phyloP scores from a whole-genome alignment of 2,797 vertebrate species.

The Sebastes trivittatus region DNA sequence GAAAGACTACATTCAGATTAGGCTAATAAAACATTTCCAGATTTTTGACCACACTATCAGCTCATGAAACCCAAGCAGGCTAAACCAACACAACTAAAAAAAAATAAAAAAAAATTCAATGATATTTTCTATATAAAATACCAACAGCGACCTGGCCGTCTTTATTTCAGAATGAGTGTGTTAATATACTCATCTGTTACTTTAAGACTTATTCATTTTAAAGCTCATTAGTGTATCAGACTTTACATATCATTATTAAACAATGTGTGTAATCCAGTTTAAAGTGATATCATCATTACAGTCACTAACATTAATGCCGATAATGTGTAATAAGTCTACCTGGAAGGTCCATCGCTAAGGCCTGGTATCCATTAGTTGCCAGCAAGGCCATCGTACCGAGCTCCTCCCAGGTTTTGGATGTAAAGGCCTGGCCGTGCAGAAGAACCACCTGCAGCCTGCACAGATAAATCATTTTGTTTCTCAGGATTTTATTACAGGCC shows the following conservation, averaged over 20 bases:
- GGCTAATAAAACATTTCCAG: not conserved
- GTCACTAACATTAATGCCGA: not conserved
- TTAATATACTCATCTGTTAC: not conserved
- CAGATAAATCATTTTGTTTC: not conserved
- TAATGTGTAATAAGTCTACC: constrained; percentile 77
- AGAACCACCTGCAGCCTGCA: constrained; percentile 89
- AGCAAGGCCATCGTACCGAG: constrained; percentile 91
- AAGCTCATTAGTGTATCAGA: not conserved
- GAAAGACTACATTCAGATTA: not conserved
- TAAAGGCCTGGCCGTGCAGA: constrained; percentile 94
- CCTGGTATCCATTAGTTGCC: constrained; percentile 88
- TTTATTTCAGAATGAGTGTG: not conserved
- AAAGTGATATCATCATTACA: not conserved
- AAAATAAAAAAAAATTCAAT: not conserved
- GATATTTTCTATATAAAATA: not conserved
- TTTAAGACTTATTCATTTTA: not conserved
- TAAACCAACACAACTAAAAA: not conserved
- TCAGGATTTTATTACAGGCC: not conserved
- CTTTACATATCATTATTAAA: not conserved
- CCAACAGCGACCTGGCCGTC: rapidly evolving
- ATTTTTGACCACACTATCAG: constrained; percentile 24
- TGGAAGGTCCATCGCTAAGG: constrained; percentile 93
- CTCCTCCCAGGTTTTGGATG: constrained; percentile 93
- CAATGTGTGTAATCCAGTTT: not conserved
- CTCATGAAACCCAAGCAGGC: not conserved